Base-by-base conservation (phyloP, 2,888 invertebrate genomes). In the Drosophila paucipuncta region DNA sequence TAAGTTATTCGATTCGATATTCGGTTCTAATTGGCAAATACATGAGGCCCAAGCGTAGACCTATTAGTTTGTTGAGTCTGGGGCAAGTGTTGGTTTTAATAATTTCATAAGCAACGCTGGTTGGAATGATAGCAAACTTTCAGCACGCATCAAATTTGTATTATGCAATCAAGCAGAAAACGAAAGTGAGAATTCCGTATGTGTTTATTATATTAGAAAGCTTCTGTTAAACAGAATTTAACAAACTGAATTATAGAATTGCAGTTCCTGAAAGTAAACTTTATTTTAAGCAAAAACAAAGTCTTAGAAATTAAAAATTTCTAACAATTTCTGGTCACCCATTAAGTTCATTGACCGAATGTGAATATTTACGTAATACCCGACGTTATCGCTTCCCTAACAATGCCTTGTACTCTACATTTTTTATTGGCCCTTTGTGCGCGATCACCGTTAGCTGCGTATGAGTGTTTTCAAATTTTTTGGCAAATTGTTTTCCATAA, bases 401-500 rank as follows among this genome's bases (percentile, higher is more conserved):
- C 63, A 79, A 73, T 69, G 66, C 70, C 68, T 33, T 53, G 64
- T 74, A 79, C 72, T 85, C 87, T 68, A 79, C 54, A 77, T 85
- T 78, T 83, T 87, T 85, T 88, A 90, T 83, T 52, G 61, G 58
- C 60, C 25, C 72, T 67, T 79, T 84, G 65, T 72, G 65, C 68
- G 70, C 58, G 55, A 77, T 76, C 71, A 83, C 91, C 88, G 91
- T 91, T 91, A 91, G 67, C 39, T 41, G 41, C 37, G 39, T 63
- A 58, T 52, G 57, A 73, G 18, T 67, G 57, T 66, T 69, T 75
- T 60, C 67, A 16, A 25, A 72, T 63, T 57, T 59, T 74, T 58
- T 61, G 53, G 37, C 78, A 68, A 81, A 83, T 82, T 86, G 76
- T n/a, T 85, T 83, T 78, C 76, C 83, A 91, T 91, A 91, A 83